Percentiles rank a stretch among this genome's conserved stretches.
Evolutionary conservation across 2,888 invertebrate genomes (phyloP).

Genomic region (Cynaeus angustus): DNA sequence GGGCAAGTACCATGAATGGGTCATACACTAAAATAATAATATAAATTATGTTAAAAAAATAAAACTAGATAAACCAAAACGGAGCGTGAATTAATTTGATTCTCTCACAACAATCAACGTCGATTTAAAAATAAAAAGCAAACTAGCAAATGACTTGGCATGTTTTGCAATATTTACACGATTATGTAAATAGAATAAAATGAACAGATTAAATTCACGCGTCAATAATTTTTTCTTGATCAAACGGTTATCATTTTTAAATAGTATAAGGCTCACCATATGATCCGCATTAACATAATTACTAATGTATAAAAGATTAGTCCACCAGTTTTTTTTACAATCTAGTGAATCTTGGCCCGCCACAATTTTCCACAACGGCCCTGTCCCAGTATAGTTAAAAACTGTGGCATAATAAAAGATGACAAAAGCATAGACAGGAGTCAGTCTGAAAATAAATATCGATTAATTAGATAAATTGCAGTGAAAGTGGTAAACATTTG

Average conservation of each 20-base stretch:
- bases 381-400: constrained; percentile 75
- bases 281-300: constrained; percentile 76
- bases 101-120: too few species aligned
- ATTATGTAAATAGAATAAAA: too few species aligned
- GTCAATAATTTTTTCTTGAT: too few species aligned
- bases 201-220: too few species aligned
- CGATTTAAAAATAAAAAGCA: too few species aligned
- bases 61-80: too few species aligned
- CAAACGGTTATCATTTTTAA: too few species aligned
- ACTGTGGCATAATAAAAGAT: constrained; percentile 76
- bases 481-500: constrained; percentile 39
- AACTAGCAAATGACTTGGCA: too few species aligned
- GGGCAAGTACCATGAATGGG: constrained; percentile 81
- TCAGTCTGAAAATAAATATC: constrained; percentile 60
- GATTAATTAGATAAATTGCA: background rate
- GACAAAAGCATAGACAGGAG: constrained; percentile 75
- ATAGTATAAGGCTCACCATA: constrained; percentile 71
- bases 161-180: too few species aligned
- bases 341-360: constrained; percentile 72
- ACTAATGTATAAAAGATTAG: constrained; percentile 76
- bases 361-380: constrained; percentile 76
- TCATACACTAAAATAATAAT: constrained; percentile 75
- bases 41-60: background rate
- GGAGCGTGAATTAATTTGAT: too few species aligned
- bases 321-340: constrained; percentile 79